A percentile compares a stretch with the other conserved stretches of the same genome.
Evolutionary conservation across 1,140 invertebrate genomes (phyloP).

Genomic region (Heterodera carotae): DNA sequence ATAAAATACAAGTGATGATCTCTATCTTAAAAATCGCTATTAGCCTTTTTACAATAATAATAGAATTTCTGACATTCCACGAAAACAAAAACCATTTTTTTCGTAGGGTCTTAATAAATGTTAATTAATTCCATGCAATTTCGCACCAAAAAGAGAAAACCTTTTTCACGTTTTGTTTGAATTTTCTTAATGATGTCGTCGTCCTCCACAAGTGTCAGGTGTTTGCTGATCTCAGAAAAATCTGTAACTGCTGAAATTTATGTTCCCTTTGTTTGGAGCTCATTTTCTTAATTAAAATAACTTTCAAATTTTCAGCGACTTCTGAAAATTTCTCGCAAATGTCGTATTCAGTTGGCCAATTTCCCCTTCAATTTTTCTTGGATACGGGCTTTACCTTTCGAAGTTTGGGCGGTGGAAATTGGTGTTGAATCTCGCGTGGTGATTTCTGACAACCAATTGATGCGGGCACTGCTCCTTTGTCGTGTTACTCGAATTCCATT

Average conservation of each 20-base stretch:
- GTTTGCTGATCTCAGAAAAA: constrained; percentile 13
- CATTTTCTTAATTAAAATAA: no score
- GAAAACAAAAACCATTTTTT: background rate
- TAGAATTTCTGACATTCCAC: no score
- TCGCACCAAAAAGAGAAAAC: constrained; percentile 10
- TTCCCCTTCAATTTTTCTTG: background rate
- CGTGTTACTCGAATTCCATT: constrained; percentile 24
- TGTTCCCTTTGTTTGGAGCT: no score
- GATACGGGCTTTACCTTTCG: constrained; percentile 8
- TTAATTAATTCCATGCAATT: background rate
- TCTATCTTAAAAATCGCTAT: no score
- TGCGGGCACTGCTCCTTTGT: constrained; percentile 16
- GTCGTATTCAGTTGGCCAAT: no score
- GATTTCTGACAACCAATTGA: constrained; percentile 20
- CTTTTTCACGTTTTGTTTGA: constrained; percentile 23
- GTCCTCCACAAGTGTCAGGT: constrained; percentile 16
- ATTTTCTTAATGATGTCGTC: constrained; percentile 16
- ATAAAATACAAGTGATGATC: background rate
- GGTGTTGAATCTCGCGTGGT: constrained; percentile 16
- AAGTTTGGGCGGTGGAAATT: background rate
- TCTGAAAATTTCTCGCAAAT: no score
- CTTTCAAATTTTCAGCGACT: no score
- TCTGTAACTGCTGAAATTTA: no score
- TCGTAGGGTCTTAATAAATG: background rate
- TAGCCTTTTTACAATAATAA: no score